Evolutionary conservation across 1,140 invertebrate genomes (phyloP).

Genomic region (Drosophila pectinifera): DNA sequence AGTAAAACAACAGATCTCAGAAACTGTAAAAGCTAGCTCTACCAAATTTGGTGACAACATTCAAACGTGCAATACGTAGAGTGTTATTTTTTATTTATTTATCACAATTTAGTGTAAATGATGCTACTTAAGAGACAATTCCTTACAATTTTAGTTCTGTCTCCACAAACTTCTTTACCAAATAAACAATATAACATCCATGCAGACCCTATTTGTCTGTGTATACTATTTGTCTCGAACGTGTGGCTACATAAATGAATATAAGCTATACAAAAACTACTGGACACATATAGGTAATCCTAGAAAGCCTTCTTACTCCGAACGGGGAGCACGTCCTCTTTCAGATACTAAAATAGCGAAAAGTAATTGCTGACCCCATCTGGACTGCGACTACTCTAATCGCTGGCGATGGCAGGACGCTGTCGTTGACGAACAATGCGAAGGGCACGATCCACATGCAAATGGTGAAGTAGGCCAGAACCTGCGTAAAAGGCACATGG

Average conservation of each 20-base stretch:
- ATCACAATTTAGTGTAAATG: slow-evolving; percentile 17
- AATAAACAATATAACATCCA: slow-evolving; percentile 16
- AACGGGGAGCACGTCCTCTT: slow-evolving; percentile 92
- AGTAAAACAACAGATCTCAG: no score
- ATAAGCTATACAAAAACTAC: slow-evolving; percentile 31
- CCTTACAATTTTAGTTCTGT: neutral
- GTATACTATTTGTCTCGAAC: slow-evolving; percentile 30
- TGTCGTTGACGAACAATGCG: slow-evolving; percentile 91
- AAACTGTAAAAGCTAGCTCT: no score
- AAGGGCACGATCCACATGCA: slow-evolving; percentile 95
- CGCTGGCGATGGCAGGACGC: slow-evolving; percentile 75
- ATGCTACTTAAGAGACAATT: neutral
- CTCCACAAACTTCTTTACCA: neutral
- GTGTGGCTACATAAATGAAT: slow-evolving; percentile 39
- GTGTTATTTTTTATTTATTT: no score
- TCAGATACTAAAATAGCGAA: slow-evolving; percentile 93
- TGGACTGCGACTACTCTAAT: slow-evolving; percentile 86
- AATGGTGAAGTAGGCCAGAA: slow-evolving; percentile 93
- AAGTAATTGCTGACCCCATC: slow-evolving; percentile 95
- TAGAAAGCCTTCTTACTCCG: slow-evolving; percentile 92
- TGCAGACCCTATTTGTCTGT: slow-evolving; percentile 14
- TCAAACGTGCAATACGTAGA: no score
- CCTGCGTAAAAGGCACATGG: slow-evolving; percentile 92
- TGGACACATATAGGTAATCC: neutral
- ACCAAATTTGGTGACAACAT: no score